Evolutionary conservation across 1,140 invertebrate species (phyloP).

Genomic region (Drosophila oshimai): DNA sequence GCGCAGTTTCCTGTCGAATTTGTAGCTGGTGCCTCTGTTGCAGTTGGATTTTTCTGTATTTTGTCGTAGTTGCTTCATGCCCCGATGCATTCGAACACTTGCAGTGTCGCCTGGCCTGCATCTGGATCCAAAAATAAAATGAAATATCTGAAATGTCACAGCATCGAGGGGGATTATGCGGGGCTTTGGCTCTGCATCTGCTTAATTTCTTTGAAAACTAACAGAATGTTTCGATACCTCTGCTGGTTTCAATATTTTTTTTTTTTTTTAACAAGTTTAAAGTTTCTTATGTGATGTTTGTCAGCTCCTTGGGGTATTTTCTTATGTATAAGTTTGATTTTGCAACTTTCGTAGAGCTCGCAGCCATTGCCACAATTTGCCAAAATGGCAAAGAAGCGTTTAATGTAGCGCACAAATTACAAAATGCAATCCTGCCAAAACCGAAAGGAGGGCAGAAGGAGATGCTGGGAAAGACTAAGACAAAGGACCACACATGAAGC

Average conservation of each 20-base stretch:
- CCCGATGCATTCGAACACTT: constrained; percentile 73
- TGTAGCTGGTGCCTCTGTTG: constrained; percentile 31
- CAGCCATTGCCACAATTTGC: constrained; percentile 1
- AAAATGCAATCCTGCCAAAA: constrained; percentile 36
- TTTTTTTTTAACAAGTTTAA: not conserved
- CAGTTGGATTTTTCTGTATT: constrained; percentile 40
- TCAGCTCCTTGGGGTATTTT: not conserved
- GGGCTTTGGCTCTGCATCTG: constrained; percentile 3
- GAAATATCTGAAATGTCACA: constrained; percentile 1
- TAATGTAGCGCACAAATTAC: constrained; percentile 55
- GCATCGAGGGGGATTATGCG: not conserved
- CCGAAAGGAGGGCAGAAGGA: constrained; percentile 1
- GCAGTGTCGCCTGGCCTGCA: constrained; percentile 46
- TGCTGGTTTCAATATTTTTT: not conserved
- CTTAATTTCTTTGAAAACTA: constrained; percentile 44
- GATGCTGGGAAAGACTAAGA: constrained; percentile 1
- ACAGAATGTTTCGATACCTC: not conserved
- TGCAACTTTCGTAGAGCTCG: not conserved
- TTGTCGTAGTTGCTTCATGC: constrained; percentile 68
- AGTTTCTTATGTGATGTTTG: not conserved
- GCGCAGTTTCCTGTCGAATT: constrained; percentile 53
- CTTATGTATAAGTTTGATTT: not conserved
- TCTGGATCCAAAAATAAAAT: constrained; percentile 46
- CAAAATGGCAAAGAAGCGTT: constrained; percentile 8
- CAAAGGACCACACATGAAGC: constrained; percentile 34